Conservation (phyloP, 2,797 vertebrate species). For the Lerista edwardsae region DNA sequence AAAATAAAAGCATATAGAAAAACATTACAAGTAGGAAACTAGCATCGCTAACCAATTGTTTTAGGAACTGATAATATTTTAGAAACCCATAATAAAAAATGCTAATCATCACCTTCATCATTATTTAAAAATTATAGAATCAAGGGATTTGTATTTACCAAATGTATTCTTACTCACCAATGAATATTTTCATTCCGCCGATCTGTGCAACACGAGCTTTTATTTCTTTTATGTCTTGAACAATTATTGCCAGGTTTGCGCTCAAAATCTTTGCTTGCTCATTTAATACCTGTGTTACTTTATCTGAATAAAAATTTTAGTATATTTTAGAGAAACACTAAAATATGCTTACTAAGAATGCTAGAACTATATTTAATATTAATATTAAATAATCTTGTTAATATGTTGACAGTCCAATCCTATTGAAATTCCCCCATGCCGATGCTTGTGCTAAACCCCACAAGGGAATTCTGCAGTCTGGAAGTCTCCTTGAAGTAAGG, state of each 20-base stretch:
- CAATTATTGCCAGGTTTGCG: background rate
- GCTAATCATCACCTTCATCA: background rate
- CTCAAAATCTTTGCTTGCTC: conserved; percentile 11
- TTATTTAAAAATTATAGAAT: background rate
- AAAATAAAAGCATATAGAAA: background rate
- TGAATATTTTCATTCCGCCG: rapidly evolving
- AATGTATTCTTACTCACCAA: background rate
- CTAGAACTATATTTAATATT: background rate
- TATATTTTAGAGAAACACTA: background rate
- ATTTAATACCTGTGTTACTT: background rate
- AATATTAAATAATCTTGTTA: background rate
- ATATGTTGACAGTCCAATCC: too few relatives aligned
- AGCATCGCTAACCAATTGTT: background rate
- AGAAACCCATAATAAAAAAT: background rate
- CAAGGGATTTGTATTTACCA: background rate
- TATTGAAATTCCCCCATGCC: too few relatives aligned
- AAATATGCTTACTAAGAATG: background rate
- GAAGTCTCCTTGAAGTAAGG: too few relatives aligned
- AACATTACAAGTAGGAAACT: background rate
- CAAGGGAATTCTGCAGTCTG: too few relatives aligned
- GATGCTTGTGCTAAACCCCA: too few relatives aligned
- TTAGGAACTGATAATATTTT: background rate
- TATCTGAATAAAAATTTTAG: conserved; percentile 14
- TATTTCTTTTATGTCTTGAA: conserved; percentile 8
- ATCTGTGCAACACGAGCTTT: conserved; percentile 17